A percentile compares a stretch with the other conserved stretches of the same genome.
Conservation (phyloP, 1,140 invertebrate species). For the Gyrodactylus salaris region DNA sequence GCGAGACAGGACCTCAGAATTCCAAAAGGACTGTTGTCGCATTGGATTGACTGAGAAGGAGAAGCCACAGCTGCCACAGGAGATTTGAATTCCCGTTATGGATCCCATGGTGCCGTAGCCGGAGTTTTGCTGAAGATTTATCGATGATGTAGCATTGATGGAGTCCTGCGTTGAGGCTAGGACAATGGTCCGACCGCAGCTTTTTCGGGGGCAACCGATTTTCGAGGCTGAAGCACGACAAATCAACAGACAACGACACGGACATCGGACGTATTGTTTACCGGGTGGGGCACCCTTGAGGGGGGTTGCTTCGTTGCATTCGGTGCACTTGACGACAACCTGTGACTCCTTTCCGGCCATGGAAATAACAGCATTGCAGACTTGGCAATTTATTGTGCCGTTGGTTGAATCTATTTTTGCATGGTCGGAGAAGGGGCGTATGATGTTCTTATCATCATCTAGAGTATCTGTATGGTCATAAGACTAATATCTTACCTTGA, state of each 20-base stretch:
- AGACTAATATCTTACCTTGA: no score
- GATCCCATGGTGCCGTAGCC: background rate
- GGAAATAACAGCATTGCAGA: background rate
- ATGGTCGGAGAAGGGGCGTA: background rate
- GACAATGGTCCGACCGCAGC: background rate
- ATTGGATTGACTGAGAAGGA: background rate
- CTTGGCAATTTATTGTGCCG: conserved; percentile 1
- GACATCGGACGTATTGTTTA: conserved; percentile 4
- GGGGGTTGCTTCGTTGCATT: conserved; percentile 5
- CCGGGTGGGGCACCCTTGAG: background rate
- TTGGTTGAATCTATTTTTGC: background rate
- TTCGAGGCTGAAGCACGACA: background rate
- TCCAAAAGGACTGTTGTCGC: background rate
- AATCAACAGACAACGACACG: background rate
- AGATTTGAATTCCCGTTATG: background rate
- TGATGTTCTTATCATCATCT: background rate
- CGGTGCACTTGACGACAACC: background rate
- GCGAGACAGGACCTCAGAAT: background rate
- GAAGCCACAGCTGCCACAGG: background rate
- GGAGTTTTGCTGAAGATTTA: background rate
- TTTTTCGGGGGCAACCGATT: background rate
- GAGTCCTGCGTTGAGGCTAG: background rate
- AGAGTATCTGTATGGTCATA: no score
- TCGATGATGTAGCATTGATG: background rate
- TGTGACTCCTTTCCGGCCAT: background rate